Evolutionary conservation across 2,113 vertebrate genomes (phyloP).

Genomic region (Oophaga pumilio): DNA sequence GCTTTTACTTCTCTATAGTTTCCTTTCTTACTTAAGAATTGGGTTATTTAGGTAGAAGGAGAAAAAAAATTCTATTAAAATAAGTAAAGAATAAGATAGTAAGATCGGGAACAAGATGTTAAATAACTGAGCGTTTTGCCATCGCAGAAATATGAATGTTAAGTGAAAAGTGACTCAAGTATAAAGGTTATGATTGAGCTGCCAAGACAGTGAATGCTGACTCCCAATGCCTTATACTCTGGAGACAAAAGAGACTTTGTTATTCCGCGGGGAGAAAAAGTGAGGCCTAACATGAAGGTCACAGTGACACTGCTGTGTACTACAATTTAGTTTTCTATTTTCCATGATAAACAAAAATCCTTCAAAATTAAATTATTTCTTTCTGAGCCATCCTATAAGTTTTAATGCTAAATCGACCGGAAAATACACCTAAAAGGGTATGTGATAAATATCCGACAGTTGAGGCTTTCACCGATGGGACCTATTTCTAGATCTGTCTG

Average conservation of each 20-base stretch:
- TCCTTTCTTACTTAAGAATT: background rate
- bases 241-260: conserved; percentile 70
- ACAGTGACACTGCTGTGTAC: conserved; percentile 61
- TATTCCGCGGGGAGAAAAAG: conserved; percentile 52
- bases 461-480: too few species aligned
- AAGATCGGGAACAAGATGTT: conserved; percentile 7
- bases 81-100: background rate
- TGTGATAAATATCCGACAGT: too few species aligned
- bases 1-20: background rate
- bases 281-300: conserved; percentile 61
- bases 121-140: conserved; percentile 36
- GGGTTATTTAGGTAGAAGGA: background rate
- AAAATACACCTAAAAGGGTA: background rate
- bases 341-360: conserved; percentile 61
- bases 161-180: conserved; percentile 59
- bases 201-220: conserved; percentile 60
- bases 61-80: background rate
- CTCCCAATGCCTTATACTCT: conserved; percentile 54
- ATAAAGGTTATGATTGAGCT: conserved; percentile 68
- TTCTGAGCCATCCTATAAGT: background rate
- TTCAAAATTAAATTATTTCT: conserved; percentile 29
- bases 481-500: too few species aligned
- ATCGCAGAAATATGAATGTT: conserved; percentile 58
- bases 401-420: background rate
- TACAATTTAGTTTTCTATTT: conserved; percentile 61